Percentiles rank a stretch among this genome's conserved stretches.
phyloP scores from a whole-genome alignment of 2,797 vertebrate genomes.

The Philypnodon macrostomus region DNA sequence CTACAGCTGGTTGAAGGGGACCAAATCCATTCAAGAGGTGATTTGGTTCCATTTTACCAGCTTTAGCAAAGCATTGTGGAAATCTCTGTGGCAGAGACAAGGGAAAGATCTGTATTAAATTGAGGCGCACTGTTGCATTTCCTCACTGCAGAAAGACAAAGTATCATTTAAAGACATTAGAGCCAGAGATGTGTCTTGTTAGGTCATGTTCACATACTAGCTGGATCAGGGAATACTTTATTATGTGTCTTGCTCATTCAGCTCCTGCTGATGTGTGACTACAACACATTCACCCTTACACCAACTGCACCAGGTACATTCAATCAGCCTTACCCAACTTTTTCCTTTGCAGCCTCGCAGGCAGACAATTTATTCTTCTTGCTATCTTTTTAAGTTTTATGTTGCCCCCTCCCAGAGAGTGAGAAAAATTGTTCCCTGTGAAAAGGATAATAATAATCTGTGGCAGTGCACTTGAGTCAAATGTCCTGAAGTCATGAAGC shows the following conservation, averaged over 20 bases:
- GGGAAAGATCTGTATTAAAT: slow-evolving; percentile 17
- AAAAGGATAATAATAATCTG: slow-evolving; percentile 80
- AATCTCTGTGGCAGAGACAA: slow-evolving; percentile 42
- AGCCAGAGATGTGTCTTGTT: slow-evolving; percentile 19
- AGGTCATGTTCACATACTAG: slow-evolving; percentile 5
- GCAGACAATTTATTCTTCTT: slow-evolving; percentile 56
- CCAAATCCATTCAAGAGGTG: slow-evolving; percentile 99
- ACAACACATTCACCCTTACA: slow-evolving; percentile 44
- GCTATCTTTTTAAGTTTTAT: slow-evolving; percentile 63
- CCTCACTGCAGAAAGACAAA: slow-evolving; percentile 1
- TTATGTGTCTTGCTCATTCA: slow-evolving; percentile 11
- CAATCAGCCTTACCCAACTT: slow-evolving; percentile 52
- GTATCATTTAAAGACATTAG: slow-evolving; percentile 34
- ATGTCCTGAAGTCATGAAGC: slow-evolving; percentile 77
- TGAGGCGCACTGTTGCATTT: slow-evolving; percentile 4
- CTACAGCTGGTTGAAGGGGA: slow-evolving; percentile 99
- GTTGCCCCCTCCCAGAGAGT: slow-evolving; percentile 46
- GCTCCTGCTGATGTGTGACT: slow-evolving; percentile 36
- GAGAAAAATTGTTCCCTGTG: slow-evolving; percentile 67
- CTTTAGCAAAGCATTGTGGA: slow-evolving; percentile 98
- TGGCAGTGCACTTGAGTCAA: slow-evolving; percentile 77
- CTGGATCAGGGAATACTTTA: background rate
- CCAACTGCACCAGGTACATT: slow-evolving; percentile 47
- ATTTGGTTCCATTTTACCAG: slow-evolving; percentile 99
- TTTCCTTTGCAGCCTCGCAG: slow-evolving; percentile 51